Percentiles rank a stretch among this genome's conserved stretches.
Conservation (phyloP, 2,797 vertebrate genomes). For the Lophotriccus pileatus region DNA sequence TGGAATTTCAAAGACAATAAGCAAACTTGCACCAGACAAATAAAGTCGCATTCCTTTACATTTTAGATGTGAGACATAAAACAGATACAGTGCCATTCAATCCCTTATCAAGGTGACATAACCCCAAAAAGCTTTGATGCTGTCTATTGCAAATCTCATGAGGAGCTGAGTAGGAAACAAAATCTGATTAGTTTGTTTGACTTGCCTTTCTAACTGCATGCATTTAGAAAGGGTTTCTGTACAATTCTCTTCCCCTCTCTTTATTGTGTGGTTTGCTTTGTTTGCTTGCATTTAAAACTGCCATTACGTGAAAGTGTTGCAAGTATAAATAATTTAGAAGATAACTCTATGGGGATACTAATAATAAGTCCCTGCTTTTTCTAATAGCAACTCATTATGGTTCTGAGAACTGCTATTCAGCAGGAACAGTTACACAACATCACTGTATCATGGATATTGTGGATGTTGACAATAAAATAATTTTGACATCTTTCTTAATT, state of each 20-base stretch:
- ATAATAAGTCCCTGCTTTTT: constrained; percentile 74
- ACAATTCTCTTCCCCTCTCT: constrained; percentile 76
- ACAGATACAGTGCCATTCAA: constrained; percentile 15
- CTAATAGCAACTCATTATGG: constrained; percentile 68
- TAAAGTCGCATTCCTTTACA: constrained; percentile 65
- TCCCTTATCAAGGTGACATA: constrained; percentile 49
- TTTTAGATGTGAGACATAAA: constrained; percentile 58
- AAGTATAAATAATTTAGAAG: constrained; percentile 89
- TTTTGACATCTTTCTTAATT: constrained; percentile 61
- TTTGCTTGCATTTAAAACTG: constrained; percentile 81
- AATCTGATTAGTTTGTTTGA: constrained; percentile 77
- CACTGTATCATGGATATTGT: constrained; percentile 38
- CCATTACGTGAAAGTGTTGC: constrained; percentile 78
- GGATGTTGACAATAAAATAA: constrained; percentile 60
- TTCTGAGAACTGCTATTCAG: constrained; percentile 56
- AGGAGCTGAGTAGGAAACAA: constrained; percentile 58
- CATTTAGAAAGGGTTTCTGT: constrained; percentile 61
- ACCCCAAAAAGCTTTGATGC: constrained; percentile 55
- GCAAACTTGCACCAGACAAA: constrained; percentile 62
- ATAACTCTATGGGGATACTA: constrained; percentile 79
- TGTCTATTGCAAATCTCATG: constrained; percentile 50
- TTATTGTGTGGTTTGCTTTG: constrained; percentile 84
- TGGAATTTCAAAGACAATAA: constrained; percentile 70
- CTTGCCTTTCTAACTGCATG: constrained; percentile 65
- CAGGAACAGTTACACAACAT: constrained; percentile 51